Evolutionary conservation across 2,888 invertebrate species (phyloP).

Genomic region (Ennomos quercinarius): DNA sequence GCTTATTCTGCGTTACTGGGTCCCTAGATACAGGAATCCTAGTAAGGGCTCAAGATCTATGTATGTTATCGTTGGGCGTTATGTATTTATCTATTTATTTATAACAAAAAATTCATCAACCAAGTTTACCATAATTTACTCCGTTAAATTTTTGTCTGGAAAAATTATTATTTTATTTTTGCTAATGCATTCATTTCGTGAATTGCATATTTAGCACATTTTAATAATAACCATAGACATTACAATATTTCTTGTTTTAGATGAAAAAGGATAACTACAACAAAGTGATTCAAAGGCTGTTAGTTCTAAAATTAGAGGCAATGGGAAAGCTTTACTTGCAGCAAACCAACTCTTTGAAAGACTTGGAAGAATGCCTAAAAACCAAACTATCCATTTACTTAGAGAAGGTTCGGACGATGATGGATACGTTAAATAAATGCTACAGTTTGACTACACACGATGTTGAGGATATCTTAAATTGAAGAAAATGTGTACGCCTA

Average conservation of each 20-base stretch:
- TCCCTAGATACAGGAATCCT: too few relatives aligned
- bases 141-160: too few relatives aligned
- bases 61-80: too few relatives aligned
- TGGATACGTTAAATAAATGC: constrained; percentile 55
- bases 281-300: constrained; percentile 58
- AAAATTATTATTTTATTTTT: too few relatives aligned
- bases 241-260: constrained; percentile 48
- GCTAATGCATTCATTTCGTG: too few relatives aligned
- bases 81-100: too few relatives aligned
- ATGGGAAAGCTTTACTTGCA: constrained; percentile 50
- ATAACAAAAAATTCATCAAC: too few relatives aligned
- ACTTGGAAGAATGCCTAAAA: constrained; percentile 58
- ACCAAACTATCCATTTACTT: constrained; percentile 50
- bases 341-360: constrained; percentile 39
- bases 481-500: constrained; percentile 10
- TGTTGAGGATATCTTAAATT: neutral
- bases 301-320: constrained; percentile 51
- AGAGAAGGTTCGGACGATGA: constrained; percentile 47
- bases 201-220: too few relatives aligned
- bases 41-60: too few relatives aligned
- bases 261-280: constrained; percentile 64
- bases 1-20: too few relatives aligned
- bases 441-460: constrained; percentile 41
- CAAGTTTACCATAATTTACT: too few relatives aligned
- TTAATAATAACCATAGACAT: too few relatives aligned